These are phyloP conservation scores for Rhodinocichla rosea DNA, from an alignment of 2,113 vertebrate genomes.

Conservation along the genomic window DNA sequence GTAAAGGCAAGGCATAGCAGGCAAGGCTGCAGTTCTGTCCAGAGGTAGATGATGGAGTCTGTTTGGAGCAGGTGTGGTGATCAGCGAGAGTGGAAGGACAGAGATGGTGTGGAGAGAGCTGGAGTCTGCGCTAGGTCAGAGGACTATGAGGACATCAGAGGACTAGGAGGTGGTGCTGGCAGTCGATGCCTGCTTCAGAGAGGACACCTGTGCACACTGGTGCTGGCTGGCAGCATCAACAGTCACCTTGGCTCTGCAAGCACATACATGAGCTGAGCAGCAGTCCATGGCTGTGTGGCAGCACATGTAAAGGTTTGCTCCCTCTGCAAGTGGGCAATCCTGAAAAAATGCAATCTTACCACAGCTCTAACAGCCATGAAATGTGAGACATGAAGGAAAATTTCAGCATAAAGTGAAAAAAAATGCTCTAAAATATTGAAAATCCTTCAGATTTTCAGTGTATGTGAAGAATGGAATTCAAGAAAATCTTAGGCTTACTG, in stretches of 20 bases:
- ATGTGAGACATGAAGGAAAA: not conserved
- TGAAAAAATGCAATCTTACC: not conserved
- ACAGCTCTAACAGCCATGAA: not conserved
- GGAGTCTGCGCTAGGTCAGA: fast-evolving
- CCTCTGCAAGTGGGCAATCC: not conserved
- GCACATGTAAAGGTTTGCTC: not conserved
- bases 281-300: not conserved
- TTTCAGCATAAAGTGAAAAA: not conserved
- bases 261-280: not conserved
- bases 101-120: not conserved
- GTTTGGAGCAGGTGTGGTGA: not conserved
- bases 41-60: not conserved
- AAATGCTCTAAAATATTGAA: not conserved
- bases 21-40: not conserved
- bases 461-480: not conserved
- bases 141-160: not conserved
- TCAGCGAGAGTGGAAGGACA: not conserved
- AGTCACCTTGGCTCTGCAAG: not conserved
- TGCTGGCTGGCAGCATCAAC: not conserved
- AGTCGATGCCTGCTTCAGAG: not conserved
- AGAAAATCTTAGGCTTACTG: not conserved
- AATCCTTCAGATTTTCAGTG: not conserved
- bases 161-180: not conserved
- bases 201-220: not conserved
- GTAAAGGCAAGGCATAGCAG: not conserved